Base-by-base conservation (phyloP, 2,797 vertebrate genomes). In the Lophotriccus pileatus region DNA sequence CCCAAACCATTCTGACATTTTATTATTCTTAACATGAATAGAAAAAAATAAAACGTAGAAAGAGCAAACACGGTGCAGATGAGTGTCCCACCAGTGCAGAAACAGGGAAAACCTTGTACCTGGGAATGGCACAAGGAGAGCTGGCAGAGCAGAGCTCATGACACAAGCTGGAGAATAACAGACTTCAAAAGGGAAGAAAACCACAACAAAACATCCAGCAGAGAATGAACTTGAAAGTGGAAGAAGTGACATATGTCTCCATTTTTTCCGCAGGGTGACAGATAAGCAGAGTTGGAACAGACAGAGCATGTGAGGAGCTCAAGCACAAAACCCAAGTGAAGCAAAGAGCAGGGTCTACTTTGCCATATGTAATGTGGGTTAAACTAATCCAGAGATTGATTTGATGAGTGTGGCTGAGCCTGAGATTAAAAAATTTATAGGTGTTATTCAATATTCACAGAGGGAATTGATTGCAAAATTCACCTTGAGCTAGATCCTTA, bases 41-140 rank as follows among this genome's bases (percentile, higher is more conserved):
- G 6, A 24, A 50, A 64, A 34, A 25, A 11, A 36, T 1, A 14
- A 49, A 32, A n/a, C 0, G 3, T 2, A 37, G 13, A 36, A 73
- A 36, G 25, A 55, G 18, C 5, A 73, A 24, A 14, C 3, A 0
- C 0, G 4, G 43, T 9, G 24, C 53, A 68, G 37, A 13, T 8
- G 30, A 58, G 3, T 6, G n/a, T 56, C 87, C n/a, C 77, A 69
- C 13, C 14, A 28, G 13, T 0, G 0, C 0, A 60, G 70, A 49
- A 69, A 49, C 1, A 4, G 16, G 19, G 9, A 50, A 25, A 89
- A 19, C 37, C 30, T 60, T 18, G 5, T 5, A 52, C 32, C 25
- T 50, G 59, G 7, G 22, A 58, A 41, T 0, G 8, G n/a, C 18
- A 53, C 22, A 34, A 46, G 34, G 32, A 13, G 4, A 50, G 27